Percentiles rank a stretch among this genome's conserved stretches.
Conservation (phyloP, 1,140 invertebrate species). For the Ctenoplectra terminalis region DNA sequence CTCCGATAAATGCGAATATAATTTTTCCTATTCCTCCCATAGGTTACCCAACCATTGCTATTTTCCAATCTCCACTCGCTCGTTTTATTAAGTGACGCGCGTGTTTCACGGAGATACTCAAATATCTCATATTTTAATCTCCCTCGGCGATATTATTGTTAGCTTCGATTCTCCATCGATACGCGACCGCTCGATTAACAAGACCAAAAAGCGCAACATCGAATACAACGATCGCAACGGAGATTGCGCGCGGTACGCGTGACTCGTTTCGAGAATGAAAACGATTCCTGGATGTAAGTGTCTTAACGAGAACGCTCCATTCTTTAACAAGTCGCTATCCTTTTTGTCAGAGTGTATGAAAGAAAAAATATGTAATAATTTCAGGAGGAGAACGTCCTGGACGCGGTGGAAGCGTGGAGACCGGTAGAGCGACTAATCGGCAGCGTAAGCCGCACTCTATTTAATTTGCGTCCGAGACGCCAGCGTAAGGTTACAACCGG, state of each 20-base stretch:
- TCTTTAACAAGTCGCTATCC: background rate
- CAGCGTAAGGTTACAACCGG: conserved; percentile 62
- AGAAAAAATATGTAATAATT: background rate
- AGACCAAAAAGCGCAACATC: background rate
- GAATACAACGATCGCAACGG: background rate
- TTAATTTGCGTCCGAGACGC: conserved; percentile 70
- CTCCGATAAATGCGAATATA: background rate
- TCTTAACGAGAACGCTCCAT: background rate
- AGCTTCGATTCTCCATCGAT: no score
- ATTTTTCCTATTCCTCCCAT: background rate
- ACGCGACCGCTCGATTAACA: no score
- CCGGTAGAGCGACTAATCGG: conserved; percentile 53
- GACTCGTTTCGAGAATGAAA: background rate
- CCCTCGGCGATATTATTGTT: no score
- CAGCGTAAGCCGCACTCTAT: conserved; percentile 62
- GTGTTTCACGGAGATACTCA: no score
- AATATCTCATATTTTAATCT: no score
- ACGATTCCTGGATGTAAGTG: background rate
- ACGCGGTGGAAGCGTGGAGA: no score
- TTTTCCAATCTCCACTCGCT: background rate
- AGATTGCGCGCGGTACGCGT: background rate
- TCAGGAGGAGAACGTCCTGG: background rate
- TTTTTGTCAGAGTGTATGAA: background rate
- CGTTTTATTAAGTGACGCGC: no score
- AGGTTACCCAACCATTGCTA: background rate